Evolutionary conservation across 2,113 vertebrate species (phyloP).

Genomic region (Talpa occidentalis): DNA sequence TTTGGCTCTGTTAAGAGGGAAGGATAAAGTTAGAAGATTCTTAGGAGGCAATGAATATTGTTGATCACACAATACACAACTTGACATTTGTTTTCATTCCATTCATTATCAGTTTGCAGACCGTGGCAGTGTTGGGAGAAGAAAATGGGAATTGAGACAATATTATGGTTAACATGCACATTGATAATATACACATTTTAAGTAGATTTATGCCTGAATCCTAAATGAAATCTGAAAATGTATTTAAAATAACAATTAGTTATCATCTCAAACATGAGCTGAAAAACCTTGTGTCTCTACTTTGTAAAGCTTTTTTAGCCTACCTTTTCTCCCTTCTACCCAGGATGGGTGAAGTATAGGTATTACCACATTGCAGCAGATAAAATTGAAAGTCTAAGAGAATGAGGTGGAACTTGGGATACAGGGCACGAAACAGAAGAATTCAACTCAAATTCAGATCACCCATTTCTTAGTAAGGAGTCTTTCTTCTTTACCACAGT

Average conservation of each 20-base stretch:
- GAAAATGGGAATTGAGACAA: background rate
- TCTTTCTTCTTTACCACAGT: background rate
- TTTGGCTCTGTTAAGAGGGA: background rate
- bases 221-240: conserved; percentile 34
- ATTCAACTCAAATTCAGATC: background rate
- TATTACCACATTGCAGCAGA: background rate
- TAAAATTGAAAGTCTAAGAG: background rate
- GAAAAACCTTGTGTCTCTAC: conserved; percentile 8
- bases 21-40: background rate
- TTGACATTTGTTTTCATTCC: background rate
- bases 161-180: background rate
- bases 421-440: background rate
- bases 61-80: background rate
- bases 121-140: background rate
- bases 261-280: background rate
- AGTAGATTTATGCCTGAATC: background rate
- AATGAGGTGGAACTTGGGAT: background rate
- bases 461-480: background rate
- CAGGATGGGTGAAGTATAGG: background rate
- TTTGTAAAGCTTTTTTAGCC: background rate
- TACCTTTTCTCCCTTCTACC: background rate
- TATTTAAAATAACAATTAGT: background rate
- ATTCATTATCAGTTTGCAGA: background rate
- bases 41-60: background rate
- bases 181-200: background rate